Base-by-base conservation (phyloP, 92 coral and sea anemone genomes). In the Isaurus tuberculatus region DNA sequence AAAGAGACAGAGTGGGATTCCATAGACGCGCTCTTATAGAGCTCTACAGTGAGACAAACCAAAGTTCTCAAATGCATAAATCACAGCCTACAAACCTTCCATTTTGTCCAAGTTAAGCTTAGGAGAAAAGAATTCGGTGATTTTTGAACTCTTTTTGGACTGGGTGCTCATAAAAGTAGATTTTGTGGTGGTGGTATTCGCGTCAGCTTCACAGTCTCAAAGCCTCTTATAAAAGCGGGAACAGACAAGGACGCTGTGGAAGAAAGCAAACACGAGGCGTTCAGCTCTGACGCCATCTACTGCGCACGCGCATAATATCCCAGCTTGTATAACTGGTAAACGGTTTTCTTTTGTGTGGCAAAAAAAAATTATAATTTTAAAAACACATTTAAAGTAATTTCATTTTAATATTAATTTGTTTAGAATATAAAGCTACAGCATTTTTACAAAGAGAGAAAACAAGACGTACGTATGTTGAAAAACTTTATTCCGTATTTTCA, bases 201-300 rank as follows among this genome's bases (percentile, higher is more conserved):
- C 75, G 79, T 83, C 75, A 69, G 72, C 61, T 5, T 53, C n/a
- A 61, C 79, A n/a, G 78, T 66, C 86, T 79, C 44, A 73, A 77
- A 34, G 86, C 73, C 91, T 88, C 89, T 83, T 46, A 69, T 63
- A 48, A 85, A 78, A 85, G 83, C 89, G 87, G 92, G 83, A 66
- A 84, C 82, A 84, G 86, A 82, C 89, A 88, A 84, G 89, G 91
- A 80, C 91, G 91, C 91, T 87, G 44, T 51, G 89, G 79, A 85
- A 51, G 81, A 70, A 79, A 75, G 87, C 91, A 86, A 90, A 92
- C 98, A 93, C 98, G 98, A 93, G 94, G 97, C 89, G 68, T 60
- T 72, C 57, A 22, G 80, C 64, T 58, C 48, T 72, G 91, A 90
- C 89, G 93, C 92, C 89, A 64, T 53, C 88, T 68, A 86, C 55